Percentiles rank a stretch among this genome's conserved stretches.
Evolutionary conservation across 2,113 vertebrate species (phyloP).

Genomic region (Cinclus mexicanus): DNA sequence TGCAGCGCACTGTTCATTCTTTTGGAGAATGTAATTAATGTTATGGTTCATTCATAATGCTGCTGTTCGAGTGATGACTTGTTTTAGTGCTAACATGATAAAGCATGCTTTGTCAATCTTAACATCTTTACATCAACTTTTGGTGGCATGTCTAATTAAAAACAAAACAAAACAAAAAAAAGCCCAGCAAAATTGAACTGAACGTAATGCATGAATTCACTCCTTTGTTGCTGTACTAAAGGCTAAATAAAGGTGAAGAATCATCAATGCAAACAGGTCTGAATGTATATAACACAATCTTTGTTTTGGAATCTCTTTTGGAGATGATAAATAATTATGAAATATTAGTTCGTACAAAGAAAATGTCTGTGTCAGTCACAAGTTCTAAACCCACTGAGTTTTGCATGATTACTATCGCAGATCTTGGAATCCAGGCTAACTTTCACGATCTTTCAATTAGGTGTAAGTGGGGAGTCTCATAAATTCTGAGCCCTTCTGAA

Average conservation of each 20-base stretch:
- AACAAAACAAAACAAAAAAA: not conserved
- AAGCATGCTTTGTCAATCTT: not conserved
- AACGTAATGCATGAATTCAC: not conserved
- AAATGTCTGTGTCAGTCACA: not conserved
- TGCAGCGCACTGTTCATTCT: not conserved
- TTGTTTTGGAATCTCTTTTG: not conserved
- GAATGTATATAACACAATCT: not conserved
- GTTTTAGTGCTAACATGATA: not conserved
- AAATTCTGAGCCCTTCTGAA: slow-evolving; percentile 34
- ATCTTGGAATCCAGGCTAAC: not conserved
- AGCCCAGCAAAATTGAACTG: not conserved
- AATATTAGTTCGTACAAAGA: not conserved
- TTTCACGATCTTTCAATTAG: not conserved
- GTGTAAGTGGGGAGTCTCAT: not conserved
- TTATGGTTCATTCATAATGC: not conserved
- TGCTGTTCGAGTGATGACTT: not conserved
- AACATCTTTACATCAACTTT: not conserved
- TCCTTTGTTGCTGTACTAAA: not conserved
- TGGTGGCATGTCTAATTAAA: not conserved
- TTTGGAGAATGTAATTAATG: not conserved
- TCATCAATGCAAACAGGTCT: not conserved
- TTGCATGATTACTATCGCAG: not conserved
- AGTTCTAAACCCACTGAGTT: not conserved
- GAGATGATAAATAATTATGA: not conserved
- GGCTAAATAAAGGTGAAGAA: not conserved